Evolutionary conservation across 2,888 invertebrate genomes (phyloP), one percentile per base, ranked within the genome.

Genomic region (Diadegma fenestrale): DNA sequence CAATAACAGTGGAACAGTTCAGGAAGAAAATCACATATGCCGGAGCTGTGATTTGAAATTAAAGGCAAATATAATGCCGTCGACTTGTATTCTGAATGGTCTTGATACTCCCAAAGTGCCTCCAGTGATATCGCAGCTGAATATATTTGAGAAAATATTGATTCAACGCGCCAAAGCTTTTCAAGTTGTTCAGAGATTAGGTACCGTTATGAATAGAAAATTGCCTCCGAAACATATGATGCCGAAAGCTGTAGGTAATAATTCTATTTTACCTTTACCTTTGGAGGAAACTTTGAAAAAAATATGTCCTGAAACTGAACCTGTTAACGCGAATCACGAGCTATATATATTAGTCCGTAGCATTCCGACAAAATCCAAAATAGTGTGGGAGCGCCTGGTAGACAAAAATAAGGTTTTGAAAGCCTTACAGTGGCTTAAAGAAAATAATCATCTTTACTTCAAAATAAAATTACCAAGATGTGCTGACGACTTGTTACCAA

Each of bases 321-420:
- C 92, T 6, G 76, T 92, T 26, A 90, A 90, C 84, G n/a, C 30
- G 10, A 85, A 91, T 80, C 90, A 89, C 61, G 91, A 92, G 87
- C 66, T 91, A 10, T 90, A 88, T 79, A 91, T 92, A 64, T 69
- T 92, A 22, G 89, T 93, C 1, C 89, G 91, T 66, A 85, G 91
- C 26, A 82, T 88, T 41, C 91, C 91, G 58, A 92, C 84, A n/a
- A 91, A 91, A 81, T 71, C 76, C 0, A 89, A 89, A 77, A 80
- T 84, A 8, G 86, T 91, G 33, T 91, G 91, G 91, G 88, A 92
- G 86, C 84, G 88, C 84, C 41, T 37, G 26, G 91, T 92, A 1
- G 85, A 91, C 81, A 77, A 91, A 7, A 86, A 88, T 75, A 91
- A 92, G 73, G 87, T 92, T 3, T 90, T 86, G 73, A 58, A 85